Evolutionary conservation across 2,888 invertebrate genomes (phyloP).

Genomic region (Scaptomyza cyrtandrae): DNA sequence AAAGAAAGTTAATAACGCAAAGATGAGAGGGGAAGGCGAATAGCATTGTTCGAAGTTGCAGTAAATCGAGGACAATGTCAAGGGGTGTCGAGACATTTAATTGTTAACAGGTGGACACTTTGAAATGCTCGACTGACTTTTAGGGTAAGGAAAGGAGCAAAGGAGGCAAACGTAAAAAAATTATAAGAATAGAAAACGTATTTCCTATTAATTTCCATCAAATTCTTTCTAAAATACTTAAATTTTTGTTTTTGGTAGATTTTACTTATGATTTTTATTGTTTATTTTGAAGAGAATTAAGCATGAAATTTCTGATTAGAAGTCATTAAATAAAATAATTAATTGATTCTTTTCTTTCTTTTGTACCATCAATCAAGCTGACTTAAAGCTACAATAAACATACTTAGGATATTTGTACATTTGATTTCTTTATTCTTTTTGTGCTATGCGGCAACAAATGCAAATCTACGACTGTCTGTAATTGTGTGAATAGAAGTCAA

Average conservation of each 20-base stretch:
- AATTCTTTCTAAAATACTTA: too few relatives aligned
- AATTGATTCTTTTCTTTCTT: neutral
- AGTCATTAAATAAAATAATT: too few relatives aligned
- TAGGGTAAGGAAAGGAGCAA: neutral
- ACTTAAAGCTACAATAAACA: neutral
- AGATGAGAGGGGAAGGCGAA: neutral
- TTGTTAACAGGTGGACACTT: constrained; percentile 61
- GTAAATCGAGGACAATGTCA: constrained; percentile 1
- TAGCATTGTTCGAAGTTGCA: constrained; percentile 12
- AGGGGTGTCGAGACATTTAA: constrained; percentile 50
- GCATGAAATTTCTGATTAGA: too few relatives aligned
- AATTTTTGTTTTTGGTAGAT: too few relatives aligned
- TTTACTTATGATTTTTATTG: too few relatives aligned
- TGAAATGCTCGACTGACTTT: constrained; percentile 35
- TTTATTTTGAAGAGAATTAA: too few relatives aligned
- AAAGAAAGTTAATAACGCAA: constrained; percentile 70
- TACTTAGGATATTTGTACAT: neutral
- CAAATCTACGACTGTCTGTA: constrained; percentile 57
- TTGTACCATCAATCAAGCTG: neutral
- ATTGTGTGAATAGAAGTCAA: constrained; percentile 80
- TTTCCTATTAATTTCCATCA: neutral
- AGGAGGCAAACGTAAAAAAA: neutral
- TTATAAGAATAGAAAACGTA: neutral
- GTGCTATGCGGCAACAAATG: constrained; percentile 37
- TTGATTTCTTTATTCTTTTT: neutral